These are phyloP conservation scores for Lottia gigantea DNA, from an alignment of 2,888 invertebrate genomes.

Conservation along the genomic window DNA sequence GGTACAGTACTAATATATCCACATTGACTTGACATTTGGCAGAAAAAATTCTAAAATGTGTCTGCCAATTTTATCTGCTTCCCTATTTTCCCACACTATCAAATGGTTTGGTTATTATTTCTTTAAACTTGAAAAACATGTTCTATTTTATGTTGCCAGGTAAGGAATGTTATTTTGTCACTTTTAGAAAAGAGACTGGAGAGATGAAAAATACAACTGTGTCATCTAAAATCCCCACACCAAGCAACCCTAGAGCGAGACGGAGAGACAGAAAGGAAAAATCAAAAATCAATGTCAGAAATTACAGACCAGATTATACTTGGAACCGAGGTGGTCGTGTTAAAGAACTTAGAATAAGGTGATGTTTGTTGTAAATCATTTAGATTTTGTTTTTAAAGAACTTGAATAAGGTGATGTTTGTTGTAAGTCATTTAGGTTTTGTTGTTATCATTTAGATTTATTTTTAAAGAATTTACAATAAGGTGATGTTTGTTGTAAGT, in stretches of 20 bases:
- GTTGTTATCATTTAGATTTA: neutral
- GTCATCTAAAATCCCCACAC: slow-evolving; percentile 3
- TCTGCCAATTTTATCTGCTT: too few species aligned
- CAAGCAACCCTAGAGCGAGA: slow-evolving; percentile 6
- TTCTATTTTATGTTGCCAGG: too few species aligned
- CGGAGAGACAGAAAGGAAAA: neutral
- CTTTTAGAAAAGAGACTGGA: too few species aligned
- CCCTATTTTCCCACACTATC: too few species aligned
- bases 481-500: neutral
- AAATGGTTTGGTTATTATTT: too few species aligned
- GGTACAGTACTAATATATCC: too few species aligned
- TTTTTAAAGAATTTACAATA: neutral
- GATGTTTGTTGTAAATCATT: neutral
- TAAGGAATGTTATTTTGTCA: too few species aligned
- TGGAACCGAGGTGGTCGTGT: slow-evolving; percentile 65
- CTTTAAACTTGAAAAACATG: too few species aligned
- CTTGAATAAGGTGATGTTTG: slow-evolving; percentile 54
- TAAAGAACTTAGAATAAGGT: slow-evolving; percentile 64
- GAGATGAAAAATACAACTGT: slow-evolving; percentile 2
- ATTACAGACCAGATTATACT: slow-evolving; percentile 61
- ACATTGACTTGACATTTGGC: too few species aligned
- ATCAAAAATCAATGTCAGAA: slow-evolving; percentile 40
- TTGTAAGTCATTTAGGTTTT: neutral
- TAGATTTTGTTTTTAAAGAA: slow-evolving; percentile 43
- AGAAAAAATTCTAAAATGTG: too few species aligned